phyloP scores from a whole-genome alignment of 1,140 invertebrate species.

The Bombus confusus region DNA sequence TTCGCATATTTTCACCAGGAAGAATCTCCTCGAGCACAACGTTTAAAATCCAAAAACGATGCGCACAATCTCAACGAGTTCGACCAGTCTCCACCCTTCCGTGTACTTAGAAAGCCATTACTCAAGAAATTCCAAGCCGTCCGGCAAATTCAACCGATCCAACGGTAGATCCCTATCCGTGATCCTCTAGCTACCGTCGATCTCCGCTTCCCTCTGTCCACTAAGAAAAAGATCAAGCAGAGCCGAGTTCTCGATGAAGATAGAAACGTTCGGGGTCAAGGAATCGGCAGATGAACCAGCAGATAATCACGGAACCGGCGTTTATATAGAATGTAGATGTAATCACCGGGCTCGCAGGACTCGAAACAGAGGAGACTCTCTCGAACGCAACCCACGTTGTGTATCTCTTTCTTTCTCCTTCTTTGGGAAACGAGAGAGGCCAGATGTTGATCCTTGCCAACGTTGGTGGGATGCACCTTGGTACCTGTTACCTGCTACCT shows the following conservation, averaged over 20 bases:
- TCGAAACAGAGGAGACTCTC: slow-evolving; percentile 31
- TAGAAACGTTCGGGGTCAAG: slow-evolving; percentile 53
- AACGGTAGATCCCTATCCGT: slow-evolving; percentile 10
- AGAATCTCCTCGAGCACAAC: neutral
- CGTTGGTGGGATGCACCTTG: slow-evolving; percentile 60
- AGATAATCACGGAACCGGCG: slow-evolving; percentile 63
- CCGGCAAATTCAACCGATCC: slow-evolving; percentile 31
- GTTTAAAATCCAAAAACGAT: slow-evolving; percentile 9
- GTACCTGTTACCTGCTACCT: slow-evolving; percentile 72
- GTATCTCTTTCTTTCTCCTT: neutral
- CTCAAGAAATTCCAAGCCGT: slow-evolving; percentile 1
- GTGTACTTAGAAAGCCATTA: slow-evolving; percentile 5
- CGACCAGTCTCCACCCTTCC: slow-evolving; percentile 12
- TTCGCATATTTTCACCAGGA: neutral
- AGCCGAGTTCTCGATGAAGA: slow-evolving; percentile 11
- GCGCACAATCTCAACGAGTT: neutral
- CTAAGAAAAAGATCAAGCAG: neutral
- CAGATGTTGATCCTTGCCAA: slow-evolving; percentile 64
- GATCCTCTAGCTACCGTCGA: slow-evolving; percentile 6
- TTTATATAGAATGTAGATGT: slow-evolving; percentile 70
- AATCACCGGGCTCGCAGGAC: slow-evolving; percentile 52
- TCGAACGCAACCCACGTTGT: neutral
- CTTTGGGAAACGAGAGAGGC: neutral
- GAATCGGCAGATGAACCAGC: slow-evolving; percentile 51
- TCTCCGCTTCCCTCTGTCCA: too few species aligned